phyloP scores from a whole-genome alignment of 1,140 invertebrate genomes.

The Antheraea mylitta region DNA sequence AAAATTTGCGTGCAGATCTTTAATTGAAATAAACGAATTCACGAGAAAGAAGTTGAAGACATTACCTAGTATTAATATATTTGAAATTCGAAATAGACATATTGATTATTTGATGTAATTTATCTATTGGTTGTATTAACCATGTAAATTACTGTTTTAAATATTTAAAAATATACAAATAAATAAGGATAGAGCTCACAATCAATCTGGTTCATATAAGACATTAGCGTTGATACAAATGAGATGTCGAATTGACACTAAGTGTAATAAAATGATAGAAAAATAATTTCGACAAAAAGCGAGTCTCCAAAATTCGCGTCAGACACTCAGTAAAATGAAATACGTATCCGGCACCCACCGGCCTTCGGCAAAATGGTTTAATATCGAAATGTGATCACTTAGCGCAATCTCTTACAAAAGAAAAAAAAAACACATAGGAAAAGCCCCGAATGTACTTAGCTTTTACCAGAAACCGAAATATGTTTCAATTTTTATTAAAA shows the following conservation, averaged over 20 bases:
- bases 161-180: background rate
- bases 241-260: slow-evolving; percentile 54
- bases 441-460: slow-evolving; percentile 68
- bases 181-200: background rate
- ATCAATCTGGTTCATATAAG: slow-evolving; percentile 1
- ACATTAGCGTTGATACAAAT: slow-evolving; percentile 23
- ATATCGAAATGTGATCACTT: slow-evolving; percentile 79
- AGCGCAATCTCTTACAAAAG: slow-evolving; percentile 78
- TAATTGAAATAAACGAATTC: no score
- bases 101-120: no score
- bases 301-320: slow-evolving; percentile 72
- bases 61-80: no score
- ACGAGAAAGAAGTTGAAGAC: no score
- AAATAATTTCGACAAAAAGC: slow-evolving; percentile 74
- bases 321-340: slow-evolving; percentile 79
- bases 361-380: slow-evolving; percentile 75
- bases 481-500: slow-evolving; percentile 66
- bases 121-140: no score
- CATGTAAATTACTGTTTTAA: no score
- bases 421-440: slow-evolving; percentile 64
- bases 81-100: no score
- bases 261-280: slow-evolving; percentile 69
- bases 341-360: slow-evolving; percentile 73
- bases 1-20: no score
- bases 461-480: slow-evolving; percentile 73